phyloP scores from a whole-genome alignment of 2,797 vertebrate genomes.

The Hybognathus amarus region DNA sequence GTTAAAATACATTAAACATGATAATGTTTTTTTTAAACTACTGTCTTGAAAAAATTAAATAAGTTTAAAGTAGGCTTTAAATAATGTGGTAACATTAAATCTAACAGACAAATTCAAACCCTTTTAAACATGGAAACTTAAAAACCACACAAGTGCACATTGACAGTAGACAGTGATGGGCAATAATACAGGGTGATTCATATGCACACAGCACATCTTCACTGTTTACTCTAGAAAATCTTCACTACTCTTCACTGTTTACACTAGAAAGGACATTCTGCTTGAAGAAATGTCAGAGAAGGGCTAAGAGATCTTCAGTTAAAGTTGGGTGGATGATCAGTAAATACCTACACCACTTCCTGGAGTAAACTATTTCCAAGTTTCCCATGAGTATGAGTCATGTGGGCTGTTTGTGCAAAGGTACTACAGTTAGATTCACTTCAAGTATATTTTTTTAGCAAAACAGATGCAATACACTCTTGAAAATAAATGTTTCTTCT shows the following conservation, averaged over 20 bases:
- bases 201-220: background rate
- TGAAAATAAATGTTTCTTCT: background rate
- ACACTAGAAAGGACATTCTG: background rate
- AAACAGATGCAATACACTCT: background rate
- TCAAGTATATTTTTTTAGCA: background rate
- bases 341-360: background rate
- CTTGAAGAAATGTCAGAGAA: background rate
- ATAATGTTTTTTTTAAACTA: background rate
- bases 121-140: background rate
- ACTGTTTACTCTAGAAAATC: background rate
- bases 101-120: background rate
- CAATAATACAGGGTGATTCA: background rate
- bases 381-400: background rate
- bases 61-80: background rate
- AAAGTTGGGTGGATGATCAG: background rate
- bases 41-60: background rate
- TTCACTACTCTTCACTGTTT: background rate
- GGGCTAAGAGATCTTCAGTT: background rate
- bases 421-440: background rate
- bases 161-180: background rate
- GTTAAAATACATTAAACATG: background rate
- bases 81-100: background rate
- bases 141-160: background rate
- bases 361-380: background rate
- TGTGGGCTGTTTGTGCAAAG: background rate